phyloP scores from a whole-genome alignment of 2,797 vertebrate species.

The Cephalopachus bancanus region DNA sequence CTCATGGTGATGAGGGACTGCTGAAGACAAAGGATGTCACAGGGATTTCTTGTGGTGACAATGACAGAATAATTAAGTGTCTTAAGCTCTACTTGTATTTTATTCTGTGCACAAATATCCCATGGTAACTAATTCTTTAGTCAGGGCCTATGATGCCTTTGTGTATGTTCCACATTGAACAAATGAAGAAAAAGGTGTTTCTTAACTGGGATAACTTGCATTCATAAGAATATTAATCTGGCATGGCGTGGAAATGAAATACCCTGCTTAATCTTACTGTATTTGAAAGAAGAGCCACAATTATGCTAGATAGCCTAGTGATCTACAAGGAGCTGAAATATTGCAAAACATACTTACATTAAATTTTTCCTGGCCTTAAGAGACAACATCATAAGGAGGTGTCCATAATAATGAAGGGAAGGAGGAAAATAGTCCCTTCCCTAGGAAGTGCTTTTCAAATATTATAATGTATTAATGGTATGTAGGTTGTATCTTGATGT shows the following conservation, averaged over 20 bases:
- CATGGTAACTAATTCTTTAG: constrained; percentile 28
- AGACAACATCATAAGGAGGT: neutral
- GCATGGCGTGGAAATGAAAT: neutral
- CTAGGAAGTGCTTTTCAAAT: neutral
- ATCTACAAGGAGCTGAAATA: constrained; percentile 13
- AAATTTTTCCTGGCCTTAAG: constrained; percentile 16
- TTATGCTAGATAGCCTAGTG: neutral
- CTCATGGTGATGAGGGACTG: neutral
- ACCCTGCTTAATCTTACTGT: neutral
- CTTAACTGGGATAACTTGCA: neutral
- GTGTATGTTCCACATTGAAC: neutral
- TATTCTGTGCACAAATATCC: neutral
- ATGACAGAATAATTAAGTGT: neutral
- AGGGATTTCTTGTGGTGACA: neutral
- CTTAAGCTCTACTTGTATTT: neutral
- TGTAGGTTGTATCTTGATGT: neutral
- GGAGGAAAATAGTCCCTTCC: neutral
- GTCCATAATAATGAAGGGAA: neutral
- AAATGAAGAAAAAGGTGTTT: constrained; percentile 15
- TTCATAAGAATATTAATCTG: constrained; percentile 9
- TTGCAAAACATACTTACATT: constrained; percentile 7
- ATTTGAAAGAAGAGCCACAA: neutral
- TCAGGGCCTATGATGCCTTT: neutral
- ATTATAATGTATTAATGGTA: neutral
- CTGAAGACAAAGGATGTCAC: neutral